A percentile compares a stretch with the other conserved stretches of the same genome.
phyloP scores from a whole-genome alignment of 2,888 invertebrate species.

The Rhabditophanes sp. region DNA sequence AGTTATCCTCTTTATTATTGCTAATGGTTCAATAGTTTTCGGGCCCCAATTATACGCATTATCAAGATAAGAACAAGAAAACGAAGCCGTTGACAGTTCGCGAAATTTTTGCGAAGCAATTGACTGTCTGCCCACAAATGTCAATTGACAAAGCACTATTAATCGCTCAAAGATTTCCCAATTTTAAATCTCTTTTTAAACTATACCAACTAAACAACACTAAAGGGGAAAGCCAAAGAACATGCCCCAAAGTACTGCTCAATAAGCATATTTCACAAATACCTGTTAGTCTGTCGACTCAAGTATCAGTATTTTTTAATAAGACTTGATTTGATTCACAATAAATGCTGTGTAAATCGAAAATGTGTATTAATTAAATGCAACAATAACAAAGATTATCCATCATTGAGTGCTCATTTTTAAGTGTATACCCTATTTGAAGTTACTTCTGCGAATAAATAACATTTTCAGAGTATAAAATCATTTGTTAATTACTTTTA shows the following conservation, averaged over 20 bases:
- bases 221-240: neutral
- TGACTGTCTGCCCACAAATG: slow-evolving; percentile 29
- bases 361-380: too few relatives aligned
- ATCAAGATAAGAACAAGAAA: slow-evolving; percentile 25
- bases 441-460: too few relatives aligned
- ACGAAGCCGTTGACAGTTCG: slow-evolving; percentile 24
- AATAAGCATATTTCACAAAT: slow-evolving; percentile 3
- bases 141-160: slow-evolving; percentile 17
- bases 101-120: slow-evolving; percentile 33
- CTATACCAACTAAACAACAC: slow-evolving; percentile 9
- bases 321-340: too few relatives aligned
- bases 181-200: slow-evolving; percentile 14
- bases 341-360: too few relatives aligned
- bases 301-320: too few relatives aligned
- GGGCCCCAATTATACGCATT: slow-evolving; percentile 2
- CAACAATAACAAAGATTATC: too few relatives aligned
- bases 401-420: too few relatives aligned
- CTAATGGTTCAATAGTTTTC: slow-evolving; percentile 2
- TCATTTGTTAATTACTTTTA: too few relatives aligned
- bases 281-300: too few relatives aligned
- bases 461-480: too few relatives aligned
- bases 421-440: too few relatives aligned
- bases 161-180: slow-evolving; percentile 26
- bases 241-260: slow-evolving; percentile 2
- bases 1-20: neutral